Conservation (phyloP, 1,140 invertebrate species). For the Octopus sinensis region DNA sequence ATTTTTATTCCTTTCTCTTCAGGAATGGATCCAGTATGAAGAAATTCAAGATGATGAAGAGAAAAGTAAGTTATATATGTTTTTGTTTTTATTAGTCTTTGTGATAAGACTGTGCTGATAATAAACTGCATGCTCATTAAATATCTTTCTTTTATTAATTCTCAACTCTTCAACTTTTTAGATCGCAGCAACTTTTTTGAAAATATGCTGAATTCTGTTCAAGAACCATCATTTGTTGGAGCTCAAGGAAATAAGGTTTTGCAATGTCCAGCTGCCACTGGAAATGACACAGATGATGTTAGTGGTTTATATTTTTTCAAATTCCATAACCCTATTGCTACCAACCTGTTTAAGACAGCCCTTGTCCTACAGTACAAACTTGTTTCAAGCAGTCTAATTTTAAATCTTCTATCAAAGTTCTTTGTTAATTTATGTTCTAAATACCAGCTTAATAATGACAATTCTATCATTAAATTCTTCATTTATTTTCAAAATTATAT, state of each 20-base stretch:
- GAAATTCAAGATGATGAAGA: slow-evolving; percentile 91
- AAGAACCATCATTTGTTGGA: slow-evolving; percentile 23
- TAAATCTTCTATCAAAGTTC: too few species aligned
- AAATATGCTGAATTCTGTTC: slow-evolving; percentile 58
- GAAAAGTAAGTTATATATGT: slow-evolving; percentile 64
- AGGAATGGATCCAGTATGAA: slow-evolving; percentile 91
- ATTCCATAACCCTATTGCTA: too few species aligned
- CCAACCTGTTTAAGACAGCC: too few species aligned
- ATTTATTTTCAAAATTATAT: too few species aligned
- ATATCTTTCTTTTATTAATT: neutral
- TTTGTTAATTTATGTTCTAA: too few species aligned
- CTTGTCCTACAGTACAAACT: too few species aligned
- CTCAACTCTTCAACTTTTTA: slow-evolving; percentile 53
- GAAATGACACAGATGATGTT: slow-evolving; percentile 54
- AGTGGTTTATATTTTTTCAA: slow-evolving; percentile 19
- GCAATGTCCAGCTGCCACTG: slow-evolving; percentile 50
- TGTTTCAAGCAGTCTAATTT: too few species aligned
- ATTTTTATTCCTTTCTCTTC: slow-evolving; percentile 21
- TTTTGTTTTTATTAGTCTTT: too few species aligned
- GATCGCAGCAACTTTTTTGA: slow-evolving; percentile 83
- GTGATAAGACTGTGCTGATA: neutral
- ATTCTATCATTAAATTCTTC: too few species aligned
- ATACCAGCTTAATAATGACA: too few species aligned
- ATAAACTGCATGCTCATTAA: neutral
- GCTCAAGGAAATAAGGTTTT: slow-evolving; percentile 46